Evolutionary conservation across 2,797 vertebrate species (phyloP).

Genomic region (Scomberomorus guttatus): DNA sequence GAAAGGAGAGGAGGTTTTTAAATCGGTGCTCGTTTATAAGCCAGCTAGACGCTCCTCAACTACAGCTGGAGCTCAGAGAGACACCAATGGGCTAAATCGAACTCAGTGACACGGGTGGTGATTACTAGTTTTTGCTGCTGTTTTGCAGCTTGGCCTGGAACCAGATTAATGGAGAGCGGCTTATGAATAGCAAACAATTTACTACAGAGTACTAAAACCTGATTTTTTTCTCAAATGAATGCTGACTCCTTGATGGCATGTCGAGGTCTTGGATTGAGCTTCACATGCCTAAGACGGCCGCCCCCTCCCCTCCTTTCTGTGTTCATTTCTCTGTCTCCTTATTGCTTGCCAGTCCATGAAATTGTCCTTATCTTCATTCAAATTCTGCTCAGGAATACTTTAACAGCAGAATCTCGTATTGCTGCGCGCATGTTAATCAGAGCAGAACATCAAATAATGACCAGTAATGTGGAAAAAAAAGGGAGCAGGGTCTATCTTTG

Average conservation of each 20-base stretch:
- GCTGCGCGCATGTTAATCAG: slow-evolving; percentile 34
- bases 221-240: not conserved
- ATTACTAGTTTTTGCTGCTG: slow-evolving; percentile 42
- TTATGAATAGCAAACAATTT: not conserved
- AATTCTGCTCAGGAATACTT: slow-evolving; percentile 47
- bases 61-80: slow-evolving; percentile 57
- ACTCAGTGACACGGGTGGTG: slow-evolving; percentile 33
- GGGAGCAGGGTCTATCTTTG: not conserved
- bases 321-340: not conserved
- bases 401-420: slow-evolving; percentile 14
- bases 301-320: too few species aligned
- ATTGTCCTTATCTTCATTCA: slow-evolving; percentile 32
- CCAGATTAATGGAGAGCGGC: not conserved
- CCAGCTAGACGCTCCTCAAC: slow-evolving; percentile 21
- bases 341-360: not conserved
- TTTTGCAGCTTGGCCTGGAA: slow-evolving; percentile 27
- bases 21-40: too few species aligned
- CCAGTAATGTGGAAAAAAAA: slow-evolving; percentile 22
- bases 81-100: slow-evolving; percentile 32
- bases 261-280: slow-evolving; percentile 15
- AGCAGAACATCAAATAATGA: slow-evolving; percentile 36
- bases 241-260: not conserved
- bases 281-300: not conserved
- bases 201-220: not conserved
- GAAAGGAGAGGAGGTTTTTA: slow-evolving; percentile 14